phyloP scores from a whole-genome alignment of 2,113 vertebrate species.

The Cinclus cinclus region DNA sequence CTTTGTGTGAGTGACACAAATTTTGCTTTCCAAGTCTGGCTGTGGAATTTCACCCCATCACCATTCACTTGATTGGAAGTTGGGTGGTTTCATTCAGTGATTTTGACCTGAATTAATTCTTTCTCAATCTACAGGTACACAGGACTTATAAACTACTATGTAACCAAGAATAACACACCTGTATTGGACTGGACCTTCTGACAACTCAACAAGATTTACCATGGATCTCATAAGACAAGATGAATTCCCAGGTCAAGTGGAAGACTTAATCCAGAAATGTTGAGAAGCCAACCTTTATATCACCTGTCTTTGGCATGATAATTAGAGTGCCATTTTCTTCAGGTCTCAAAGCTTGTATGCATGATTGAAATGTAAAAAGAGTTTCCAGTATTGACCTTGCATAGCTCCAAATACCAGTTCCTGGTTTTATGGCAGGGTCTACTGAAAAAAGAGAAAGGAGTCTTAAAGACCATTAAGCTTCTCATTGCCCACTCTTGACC shows the following conservation, averaged over 20 bases:
- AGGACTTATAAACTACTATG: background rate
- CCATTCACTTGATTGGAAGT: background rate
- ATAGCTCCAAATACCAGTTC: background rate
- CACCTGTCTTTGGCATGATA: background rate
- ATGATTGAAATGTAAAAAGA: background rate
- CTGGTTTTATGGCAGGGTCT: background rate
- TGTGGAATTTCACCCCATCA: background rate
- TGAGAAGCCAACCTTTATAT: background rate
- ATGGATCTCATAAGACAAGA: background rate
- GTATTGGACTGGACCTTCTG: background rate
- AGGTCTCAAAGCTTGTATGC: background rate
- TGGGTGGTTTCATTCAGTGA: background rate
- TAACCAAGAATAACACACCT: background rate
- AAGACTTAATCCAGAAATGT: background rate
- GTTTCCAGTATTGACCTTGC: background rate
- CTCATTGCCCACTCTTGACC: background rate
- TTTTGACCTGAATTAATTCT: background rate
- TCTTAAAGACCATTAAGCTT: background rate
- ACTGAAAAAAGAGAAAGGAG: background rate
- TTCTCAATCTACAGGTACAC: background rate
- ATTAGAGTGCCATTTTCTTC: background rate
- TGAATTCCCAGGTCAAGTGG: background rate
- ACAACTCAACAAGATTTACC: accelerated
- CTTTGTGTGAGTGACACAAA: background rate
- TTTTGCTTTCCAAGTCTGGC: background rate